Conservation (phyloP, 1,140 invertebrate species). For the Bombus terrestris region DNA sequence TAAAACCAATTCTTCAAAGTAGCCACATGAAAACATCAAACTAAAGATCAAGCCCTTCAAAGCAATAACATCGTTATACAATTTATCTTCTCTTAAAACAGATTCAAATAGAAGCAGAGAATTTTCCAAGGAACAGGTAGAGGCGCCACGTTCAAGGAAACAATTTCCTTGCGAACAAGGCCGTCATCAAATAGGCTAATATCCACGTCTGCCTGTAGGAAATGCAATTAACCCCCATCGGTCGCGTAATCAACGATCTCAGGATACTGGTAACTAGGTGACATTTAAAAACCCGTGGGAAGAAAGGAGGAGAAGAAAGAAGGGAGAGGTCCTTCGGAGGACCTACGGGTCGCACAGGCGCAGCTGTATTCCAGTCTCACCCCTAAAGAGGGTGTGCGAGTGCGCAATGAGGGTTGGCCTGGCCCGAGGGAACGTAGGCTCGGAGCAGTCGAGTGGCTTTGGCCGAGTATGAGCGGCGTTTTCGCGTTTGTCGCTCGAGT, state of each 20-base stretch:
- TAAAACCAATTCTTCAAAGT: not conserved
- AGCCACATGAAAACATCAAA: not conserved
- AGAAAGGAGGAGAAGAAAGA: not conserved
- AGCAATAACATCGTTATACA: not conserved
- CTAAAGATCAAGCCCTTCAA: not conserved
- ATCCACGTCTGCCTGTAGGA: not conserved
- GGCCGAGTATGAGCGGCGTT: constrained; percentile 54
- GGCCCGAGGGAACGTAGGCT: constrained; percentile 65
- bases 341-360: constrained; percentile 63
- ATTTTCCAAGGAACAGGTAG: not conserved
- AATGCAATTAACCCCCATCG: not conserved
- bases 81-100: not conserved
- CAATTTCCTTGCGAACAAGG: not conserved
- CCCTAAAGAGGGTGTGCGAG: constrained; percentile 16
- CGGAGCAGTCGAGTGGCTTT: constrained; percentile 56
- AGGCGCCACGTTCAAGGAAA: not conserved
- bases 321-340: constrained; percentile 66
- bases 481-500: constrained; percentile 51
- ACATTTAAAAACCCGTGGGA: constrained; percentile 39
- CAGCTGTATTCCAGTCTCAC: constrained; percentile 54
- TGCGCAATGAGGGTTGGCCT: constrained; percentile 32
- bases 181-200: not conserved
- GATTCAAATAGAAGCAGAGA: not conserved
- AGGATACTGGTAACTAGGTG: constrained; percentile 19
- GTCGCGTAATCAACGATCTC: not conserved